These are phyloP conservation scores for Chironomus tentans DNA, from an alignment of 2,888 invertebrate genomes.

Conservation along the genomic window DNA sequence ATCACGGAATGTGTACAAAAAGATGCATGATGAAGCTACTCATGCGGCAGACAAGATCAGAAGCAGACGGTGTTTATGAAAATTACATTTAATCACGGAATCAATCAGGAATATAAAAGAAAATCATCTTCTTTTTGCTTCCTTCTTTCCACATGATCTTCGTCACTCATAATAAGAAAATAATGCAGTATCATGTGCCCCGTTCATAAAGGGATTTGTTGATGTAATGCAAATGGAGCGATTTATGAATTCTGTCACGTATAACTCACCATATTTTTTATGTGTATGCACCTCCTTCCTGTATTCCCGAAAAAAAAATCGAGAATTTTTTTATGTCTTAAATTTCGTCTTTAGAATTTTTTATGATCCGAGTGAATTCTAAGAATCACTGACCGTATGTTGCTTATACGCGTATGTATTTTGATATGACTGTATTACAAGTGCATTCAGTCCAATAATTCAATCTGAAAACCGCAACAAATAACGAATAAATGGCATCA, in stretches of 20 bases:
- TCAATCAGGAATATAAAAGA: not conserved
- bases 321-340: not conserved
- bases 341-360: not conserved
- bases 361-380: not conserved
- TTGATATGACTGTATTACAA: not conserved
- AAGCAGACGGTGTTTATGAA: not conserved
- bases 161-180: not conserved
- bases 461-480: constrained; percentile 11
- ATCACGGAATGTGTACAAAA: constrained; percentile 8
- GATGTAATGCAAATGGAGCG: not conserved
- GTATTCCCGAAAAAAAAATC: not conserved
- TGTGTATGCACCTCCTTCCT: not conserved
- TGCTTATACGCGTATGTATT: not conserved
- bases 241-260: not conserved
- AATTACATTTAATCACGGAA: constrained; percentile 24
- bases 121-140: not conserved
- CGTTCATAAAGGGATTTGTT: not conserved
- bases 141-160: not conserved
- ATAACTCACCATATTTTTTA: not conserved
- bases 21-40: not conserved
- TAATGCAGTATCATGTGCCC: not conserved
- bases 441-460: constrained; percentile 5
- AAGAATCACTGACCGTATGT: not conserved
- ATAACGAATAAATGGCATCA: not conserved
- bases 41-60: not conserved